Evolutionary conservation across 2,113 vertebrate genomes (phyloP), one percentile per base, ranked within the genome.

Genomic region (Hemichromis elongatus): DNA sequence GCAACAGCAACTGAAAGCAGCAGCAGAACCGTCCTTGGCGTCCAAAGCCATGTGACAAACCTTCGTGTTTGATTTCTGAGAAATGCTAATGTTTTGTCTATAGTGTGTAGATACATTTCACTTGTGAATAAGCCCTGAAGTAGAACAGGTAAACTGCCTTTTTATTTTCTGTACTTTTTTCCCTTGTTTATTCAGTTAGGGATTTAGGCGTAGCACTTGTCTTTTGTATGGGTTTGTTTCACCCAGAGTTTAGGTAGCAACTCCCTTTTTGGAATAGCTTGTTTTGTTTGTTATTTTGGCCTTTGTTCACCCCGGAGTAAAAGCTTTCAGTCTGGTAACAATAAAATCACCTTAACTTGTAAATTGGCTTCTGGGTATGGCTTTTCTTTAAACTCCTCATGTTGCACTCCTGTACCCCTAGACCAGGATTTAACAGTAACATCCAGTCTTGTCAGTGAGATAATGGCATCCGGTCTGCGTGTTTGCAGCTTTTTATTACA

Each of bases 361-460:
- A 52, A 3, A 52, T 52, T 52, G 47, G 47, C 0, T 0, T 52
- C 47, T 52, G 18, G 18, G 18, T 52, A 52, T 52, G 47, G 47
- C 9, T 52, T 50, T 52, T 9, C 50, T 52, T 52, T 19, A 52
- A 19, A 52, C 50, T n/a, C 50, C 18, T 19, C 9, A 9, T 52
- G 50, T 19, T 52, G 47, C 18, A 18, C 47, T 52, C 47, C 47
- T 52, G 50, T 52, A 3, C 50, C 18, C 50, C 18, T 9, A 52
- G 50, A 52, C 8, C 8, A 1, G 50, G 50, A 52, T 18, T 9
- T 52, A 52, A n/a, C 50, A 52, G 50, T 52, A n/a, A 52, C 8
- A 1, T 52, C 42, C 5, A 45, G 42, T 45, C 50, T n/a, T 9
- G 18, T 52, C 19, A 52, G 2, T 52, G 18, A 52, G 9, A 30